phyloP scores from a whole-genome alignment of 2,888 invertebrate genomes.

The Subacronicta megacephala region DNA sequence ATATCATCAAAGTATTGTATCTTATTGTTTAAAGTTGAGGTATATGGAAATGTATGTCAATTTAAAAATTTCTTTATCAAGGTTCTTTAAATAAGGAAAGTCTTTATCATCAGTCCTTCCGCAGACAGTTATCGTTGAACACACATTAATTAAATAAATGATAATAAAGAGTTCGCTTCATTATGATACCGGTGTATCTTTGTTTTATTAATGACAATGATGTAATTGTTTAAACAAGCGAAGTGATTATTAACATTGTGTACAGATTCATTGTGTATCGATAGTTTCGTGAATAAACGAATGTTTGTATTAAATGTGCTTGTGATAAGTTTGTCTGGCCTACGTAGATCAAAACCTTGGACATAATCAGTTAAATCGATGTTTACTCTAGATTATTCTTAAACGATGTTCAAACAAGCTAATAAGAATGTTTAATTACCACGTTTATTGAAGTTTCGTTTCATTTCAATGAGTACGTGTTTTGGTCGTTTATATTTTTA shows the following conservation, averaged over 20 bases:
- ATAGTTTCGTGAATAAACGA: slow-evolving; percentile 46
- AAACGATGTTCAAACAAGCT: slow-evolving; percentile 12
- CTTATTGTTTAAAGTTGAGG: slow-evolving; percentile 9
- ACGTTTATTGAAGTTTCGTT: slow-evolving; percentile 8
- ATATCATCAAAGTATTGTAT: background rate
- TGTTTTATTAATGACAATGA: slow-evolving; percentile 64
- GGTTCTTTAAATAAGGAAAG: slow-evolving; percentile 8
- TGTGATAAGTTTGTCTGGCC: slow-evolving; percentile 28
- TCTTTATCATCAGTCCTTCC: slow-evolving; percentile 38
- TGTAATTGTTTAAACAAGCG: slow-evolving; percentile 60
- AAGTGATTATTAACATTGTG: slow-evolving; percentile 51
- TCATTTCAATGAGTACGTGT: slow-evolving; percentile 15
- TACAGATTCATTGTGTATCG: slow-evolving; percentile 41
- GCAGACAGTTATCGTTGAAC: slow-evolving; percentile 39
- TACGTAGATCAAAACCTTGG: slow-evolving; percentile 16
- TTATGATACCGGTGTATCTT: slow-evolving; percentile 46
- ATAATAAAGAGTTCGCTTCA: slow-evolving; percentile 40
- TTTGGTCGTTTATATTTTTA: slow-evolving; percentile 10
- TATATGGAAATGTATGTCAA: background rate
- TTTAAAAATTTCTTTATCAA: background rate
- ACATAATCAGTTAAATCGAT: slow-evolving; percentile 31
- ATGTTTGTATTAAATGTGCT: slow-evolving; percentile 26
- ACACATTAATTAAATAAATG: slow-evolving; percentile 41
- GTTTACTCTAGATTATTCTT: slow-evolving; percentile 38
- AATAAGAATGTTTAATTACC: slow-evolving; percentile 16